Conservation (phyloP, 2,113 vertebrate species). For the Alosa alosa region DNA sequence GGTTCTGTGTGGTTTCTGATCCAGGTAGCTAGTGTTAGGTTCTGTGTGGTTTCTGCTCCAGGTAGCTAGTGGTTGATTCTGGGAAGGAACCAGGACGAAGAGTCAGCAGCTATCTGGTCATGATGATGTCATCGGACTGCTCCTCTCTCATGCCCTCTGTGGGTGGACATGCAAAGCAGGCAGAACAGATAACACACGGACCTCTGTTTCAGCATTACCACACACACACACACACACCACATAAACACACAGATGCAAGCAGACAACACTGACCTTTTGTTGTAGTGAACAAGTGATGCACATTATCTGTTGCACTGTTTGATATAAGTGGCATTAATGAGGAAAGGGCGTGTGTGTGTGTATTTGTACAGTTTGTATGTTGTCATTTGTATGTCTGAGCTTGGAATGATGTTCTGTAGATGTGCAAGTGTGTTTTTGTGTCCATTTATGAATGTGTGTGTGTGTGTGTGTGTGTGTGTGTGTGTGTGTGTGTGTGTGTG, state of each 20-base stretch:
- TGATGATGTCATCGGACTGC: neutral
- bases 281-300: too few species aligned
- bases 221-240: neutral
- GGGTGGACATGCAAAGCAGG: conserved; percentile 1
- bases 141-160: neutral
- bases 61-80: too few species aligned
- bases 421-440: conserved; percentile 38
- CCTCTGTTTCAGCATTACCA: neutral
- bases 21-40: too few species aligned
- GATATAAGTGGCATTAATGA: neutral
- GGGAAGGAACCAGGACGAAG: neutral
- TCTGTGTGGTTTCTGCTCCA: neutral
- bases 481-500: neutral
- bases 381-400: conserved; percentile 52
- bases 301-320: too few species aligned
- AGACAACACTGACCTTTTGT: neutral
- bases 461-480: neutral
- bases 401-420: conserved; percentile 36
- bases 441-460: neutral
- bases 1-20: neutral
- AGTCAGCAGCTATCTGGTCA: neutral
- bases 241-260: neutral
- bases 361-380: conserved; percentile 38
- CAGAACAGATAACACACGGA: neutral
- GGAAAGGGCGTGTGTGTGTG: conserved; percentile 12